Conservation (phyloP, 2,888 invertebrate species). For the Papilio elwesi region DNA sequence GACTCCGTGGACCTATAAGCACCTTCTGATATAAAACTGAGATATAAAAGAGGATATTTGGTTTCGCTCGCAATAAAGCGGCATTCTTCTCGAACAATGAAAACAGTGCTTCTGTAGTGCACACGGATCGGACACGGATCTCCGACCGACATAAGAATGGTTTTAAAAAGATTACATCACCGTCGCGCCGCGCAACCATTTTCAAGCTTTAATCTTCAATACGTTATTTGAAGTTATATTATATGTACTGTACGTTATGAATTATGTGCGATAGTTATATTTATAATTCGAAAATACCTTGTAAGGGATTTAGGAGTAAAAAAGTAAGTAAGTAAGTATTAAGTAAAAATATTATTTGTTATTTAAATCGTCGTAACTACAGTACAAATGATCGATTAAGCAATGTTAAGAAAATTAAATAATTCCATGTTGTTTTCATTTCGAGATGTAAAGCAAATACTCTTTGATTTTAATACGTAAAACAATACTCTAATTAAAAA, state of each 20-base stretch:
- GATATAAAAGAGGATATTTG: slow-evolving; percentile 77
- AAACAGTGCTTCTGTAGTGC: slow-evolving; percentile 60
- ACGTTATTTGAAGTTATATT: slow-evolving; percentile 4
- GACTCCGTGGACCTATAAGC: slow-evolving; percentile 58
- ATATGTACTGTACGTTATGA: too few relatives aligned
- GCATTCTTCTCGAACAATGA: slow-evolving; percentile 74
- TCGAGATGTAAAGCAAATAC: too few relatives aligned
- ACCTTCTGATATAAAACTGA: slow-evolving; percentile 69
- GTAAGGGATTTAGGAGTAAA: too few relatives aligned
- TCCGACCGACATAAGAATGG: slow-evolving; percentile 41
- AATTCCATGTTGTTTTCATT: too few relatives aligned
- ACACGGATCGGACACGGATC: slow-evolving; percentile 43
- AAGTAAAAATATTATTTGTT: too few relatives aligned
- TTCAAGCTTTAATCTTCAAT: slow-evolving; percentile 24
- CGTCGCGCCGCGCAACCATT: slow-evolving; percentile 25
- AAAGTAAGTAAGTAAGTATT: too few relatives aligned
- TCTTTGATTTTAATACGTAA: neutral
- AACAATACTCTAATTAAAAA: slow-evolving; percentile 14
- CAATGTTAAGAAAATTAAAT: too few relatives aligned
- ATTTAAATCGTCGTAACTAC: too few relatives aligned
- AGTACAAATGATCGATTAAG: too few relatives aligned
- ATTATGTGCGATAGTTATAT: neutral
- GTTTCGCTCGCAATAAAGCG: slow-evolving; percentile 77
- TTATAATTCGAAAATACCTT: neutral
- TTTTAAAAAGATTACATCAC: slow-evolving; percentile 43